phyloP scores from a whole-genome alignment of 2,113 vertebrate species.

The Trachemys scripta region DNA sequence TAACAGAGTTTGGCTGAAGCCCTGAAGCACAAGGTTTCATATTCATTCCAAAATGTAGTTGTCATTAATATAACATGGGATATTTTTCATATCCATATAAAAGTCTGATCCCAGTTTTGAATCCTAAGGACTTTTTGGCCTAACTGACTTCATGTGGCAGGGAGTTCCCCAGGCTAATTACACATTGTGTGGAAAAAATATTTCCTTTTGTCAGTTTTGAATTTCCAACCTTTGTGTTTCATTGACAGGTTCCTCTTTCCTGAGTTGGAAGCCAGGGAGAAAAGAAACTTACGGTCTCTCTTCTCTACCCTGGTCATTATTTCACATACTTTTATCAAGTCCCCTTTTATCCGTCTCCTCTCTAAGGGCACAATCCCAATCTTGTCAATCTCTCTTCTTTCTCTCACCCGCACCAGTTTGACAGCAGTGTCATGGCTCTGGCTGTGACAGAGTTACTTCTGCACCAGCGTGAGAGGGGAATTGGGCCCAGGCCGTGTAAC shows the following conservation, averaged over 20 bases:
- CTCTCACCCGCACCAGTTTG: background rate
- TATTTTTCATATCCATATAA: too few species aligned
- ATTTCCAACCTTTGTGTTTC: background rate
- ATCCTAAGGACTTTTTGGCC: background rate
- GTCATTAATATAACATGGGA: too few species aligned
- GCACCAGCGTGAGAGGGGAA: background rate
- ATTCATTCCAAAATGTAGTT: too few species aligned
- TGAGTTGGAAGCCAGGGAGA: background rate
- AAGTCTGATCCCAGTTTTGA: background rate
- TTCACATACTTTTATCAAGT: background rate
- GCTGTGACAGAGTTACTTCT: background rate
- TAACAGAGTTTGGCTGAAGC: too few species aligned
- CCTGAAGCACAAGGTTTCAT: too few species aligned
- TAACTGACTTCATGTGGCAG: background rate
- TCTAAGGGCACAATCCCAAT: background rate
- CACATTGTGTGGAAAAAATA: background rate
- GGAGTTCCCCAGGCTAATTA: background rate
- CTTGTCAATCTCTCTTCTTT: background rate
- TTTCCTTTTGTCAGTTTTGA: background rate
- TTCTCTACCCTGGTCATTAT: fast-evolving
- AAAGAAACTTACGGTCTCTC: background rate
- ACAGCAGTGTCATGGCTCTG: fast-evolving
- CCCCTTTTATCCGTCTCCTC: background rate
- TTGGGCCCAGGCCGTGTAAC: background rate
- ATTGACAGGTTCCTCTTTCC: background rate